Base-by-base conservation (phyloP, 2,888 invertebrate genomes). In the Lepidocyrtoides sp. region DNA sequence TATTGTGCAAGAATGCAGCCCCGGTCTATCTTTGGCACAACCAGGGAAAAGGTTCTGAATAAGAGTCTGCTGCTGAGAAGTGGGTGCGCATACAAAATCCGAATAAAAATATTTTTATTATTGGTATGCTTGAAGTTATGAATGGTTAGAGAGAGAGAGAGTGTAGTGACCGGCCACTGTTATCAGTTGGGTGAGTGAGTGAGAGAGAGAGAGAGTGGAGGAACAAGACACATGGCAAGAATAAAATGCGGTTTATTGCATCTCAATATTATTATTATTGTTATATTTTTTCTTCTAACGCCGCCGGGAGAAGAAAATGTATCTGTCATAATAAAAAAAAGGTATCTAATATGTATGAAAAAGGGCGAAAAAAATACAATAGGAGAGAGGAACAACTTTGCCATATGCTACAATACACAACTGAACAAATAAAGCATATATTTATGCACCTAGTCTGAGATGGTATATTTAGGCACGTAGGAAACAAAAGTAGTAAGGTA, bases 201-300 rank as follows among this genome's bases (percentile, higher is more conserved):
- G n/a, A n/a, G n/a, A n/a, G n/a, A n/a, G n/a, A n/a, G n/a, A n/a
- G n/a, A n/a, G n/a, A n/a, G n/a, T n/a, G 26, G 48, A 23, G 32
- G 32, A 81, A 63, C 20, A 87, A 87, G 79, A 77, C 87, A 87
- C 87, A 87, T 84, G 77, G 87, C 63, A 63, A 32, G 81, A 81
- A 72, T 88, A 41, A 88, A 88, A 88, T 88, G 88, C 72, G 88
- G 88, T 88, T 88, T 88, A 88, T 88, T 88, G 88, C 88, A 88
- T 88, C 88, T 88, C 88, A 81, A 88, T 88, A 81, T 69, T 81
- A 88, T 81, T 79, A 87, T 87, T 88, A 88, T 88, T 88, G 17
- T 79, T 72, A 44, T 44, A 26, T 44, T 48, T 72, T 32, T n/a
- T 14, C 32, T 26, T 12, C 63, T 44, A 79, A 63, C 51, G 88